Percentiles rank a stretch among this genome's conserved stretches.
Evolutionary conservation across 1,140 invertebrate species (phyloP).

Genomic region (Eurosta solidaginis): DNA sequence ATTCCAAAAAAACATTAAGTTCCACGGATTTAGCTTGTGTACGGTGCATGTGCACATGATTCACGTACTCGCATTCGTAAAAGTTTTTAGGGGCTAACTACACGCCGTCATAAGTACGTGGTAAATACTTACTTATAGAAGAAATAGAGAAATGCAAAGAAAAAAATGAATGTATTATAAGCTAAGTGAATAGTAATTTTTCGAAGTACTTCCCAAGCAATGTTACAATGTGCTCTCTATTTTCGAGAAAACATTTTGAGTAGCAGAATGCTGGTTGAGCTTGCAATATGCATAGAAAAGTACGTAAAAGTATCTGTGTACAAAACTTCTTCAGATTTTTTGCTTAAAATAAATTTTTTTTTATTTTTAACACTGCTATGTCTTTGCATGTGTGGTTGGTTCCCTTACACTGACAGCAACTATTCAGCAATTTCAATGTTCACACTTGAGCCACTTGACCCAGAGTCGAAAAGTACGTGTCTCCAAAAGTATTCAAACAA

Average conservation of each 20-base stretch:
- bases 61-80: too few relatives aligned
- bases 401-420: neutral
- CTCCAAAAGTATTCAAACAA: neutral
- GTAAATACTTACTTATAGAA: too few relatives aligned
- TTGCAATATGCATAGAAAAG: too few relatives aligned
- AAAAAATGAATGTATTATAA: neutral
- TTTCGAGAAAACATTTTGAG: too few relatives aligned
- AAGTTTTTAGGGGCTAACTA: neutral
- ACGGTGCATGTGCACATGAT: neutral
- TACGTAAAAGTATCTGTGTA: neutral
- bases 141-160: neutral
- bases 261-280: too few relatives aligned
- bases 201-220: too few relatives aligned
- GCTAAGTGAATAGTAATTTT: neutral
- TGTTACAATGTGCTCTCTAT: too few relatives aligned
- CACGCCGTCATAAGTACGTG: neutral
- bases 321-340: neutral
- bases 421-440: neutral
- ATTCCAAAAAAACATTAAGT: too few relatives aligned
- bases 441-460: neutral
- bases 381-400: too few relatives aligned
- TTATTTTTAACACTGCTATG: too few relatives aligned
- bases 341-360: neutral
- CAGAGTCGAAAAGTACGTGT: neutral
- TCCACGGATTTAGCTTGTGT: too few relatives aligned